A percentile compares a stretch with the other conserved stretches of the same genome.
Evolutionary conservation across 2,888 invertebrate species (phyloP).

Genomic region (Candidula unifasciata): DNA sequence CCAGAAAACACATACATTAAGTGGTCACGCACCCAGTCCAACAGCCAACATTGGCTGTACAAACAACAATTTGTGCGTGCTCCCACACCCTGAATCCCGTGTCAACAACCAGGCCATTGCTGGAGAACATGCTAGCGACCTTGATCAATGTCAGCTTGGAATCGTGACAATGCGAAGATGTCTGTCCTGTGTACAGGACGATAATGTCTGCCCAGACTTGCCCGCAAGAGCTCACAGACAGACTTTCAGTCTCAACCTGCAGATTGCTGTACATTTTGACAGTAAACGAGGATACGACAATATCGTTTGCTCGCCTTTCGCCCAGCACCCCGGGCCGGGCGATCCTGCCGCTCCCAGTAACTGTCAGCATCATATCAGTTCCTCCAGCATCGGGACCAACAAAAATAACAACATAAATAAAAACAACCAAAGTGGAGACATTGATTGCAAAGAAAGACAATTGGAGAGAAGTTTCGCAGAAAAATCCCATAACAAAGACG

Average conservation of each 20-base stretch:
- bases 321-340: neutral
- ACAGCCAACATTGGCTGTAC: neutral
- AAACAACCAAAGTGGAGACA: conserved; percentile 22
- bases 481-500: neutral
- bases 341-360: neutral
- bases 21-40: neutral
- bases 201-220: neutral
- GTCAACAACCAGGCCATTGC: neutral
- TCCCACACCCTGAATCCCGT: neutral
- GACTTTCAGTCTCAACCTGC: conserved; percentile 46
- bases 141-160: neutral
- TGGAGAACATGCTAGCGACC: neutral
- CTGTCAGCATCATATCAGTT: neutral
- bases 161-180: conserved; percentile 22
- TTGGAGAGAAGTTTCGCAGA: conserved; percentile 28
- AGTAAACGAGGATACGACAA: neutral
- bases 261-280: conserved; percentile 45
- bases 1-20: too few species aligned
- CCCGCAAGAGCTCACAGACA: neutral
- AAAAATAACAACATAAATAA: neutral
- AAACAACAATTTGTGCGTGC: neutral
- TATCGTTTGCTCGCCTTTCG: neutral
- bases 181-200: neutral
- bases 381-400: neutral
- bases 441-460: conserved; percentile 3